These are phyloP conservation scores for Helicoverpa armigera DNA, from an alignment of 1,140 invertebrate genomes.

Conservation along the genomic window DNA sequence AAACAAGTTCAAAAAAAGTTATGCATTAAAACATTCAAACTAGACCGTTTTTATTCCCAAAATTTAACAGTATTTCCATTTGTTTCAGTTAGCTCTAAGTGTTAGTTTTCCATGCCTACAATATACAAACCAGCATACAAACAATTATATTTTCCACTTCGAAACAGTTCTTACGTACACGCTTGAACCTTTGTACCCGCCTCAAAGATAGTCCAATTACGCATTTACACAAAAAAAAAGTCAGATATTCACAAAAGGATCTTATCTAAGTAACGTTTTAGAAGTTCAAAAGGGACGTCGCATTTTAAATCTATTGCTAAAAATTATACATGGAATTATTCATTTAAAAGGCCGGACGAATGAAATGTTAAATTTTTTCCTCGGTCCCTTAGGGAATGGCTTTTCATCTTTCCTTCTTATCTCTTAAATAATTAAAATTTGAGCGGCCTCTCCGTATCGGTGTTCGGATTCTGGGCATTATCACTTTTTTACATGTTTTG, in stretches of 20 bases:
- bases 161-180: background rate
- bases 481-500: slow-evolving; percentile 6
- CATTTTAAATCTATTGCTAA: slow-evolving; percentile 49
- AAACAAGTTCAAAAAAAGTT: no score
- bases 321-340: slow-evolving; percentile 56
- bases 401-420: slow-evolving; percentile 50
- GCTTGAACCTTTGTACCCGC: slow-evolving; percentile 12
- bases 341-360: slow-evolving; percentile 51
- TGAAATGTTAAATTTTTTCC: slow-evolving; percentile 48
- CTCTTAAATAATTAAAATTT: slow-evolving; percentile 52
- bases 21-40: no score
- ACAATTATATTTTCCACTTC: background rate
- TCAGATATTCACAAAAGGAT: slow-evolving; percentile 48
- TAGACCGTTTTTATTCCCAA: no score
- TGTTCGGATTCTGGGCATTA: slow-evolving; percentile 38
- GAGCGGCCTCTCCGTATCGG: slow-evolving; percentile 27
- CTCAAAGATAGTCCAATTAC: slow-evolving; percentile 47
- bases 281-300: slow-evolving; percentile 42
- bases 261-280: slow-evolving; percentile 46
- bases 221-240: slow-evolving; percentile 44
- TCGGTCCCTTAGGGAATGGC: slow-evolving; percentile 39
- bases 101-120: no score
- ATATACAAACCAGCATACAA: no score
- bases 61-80: no score
- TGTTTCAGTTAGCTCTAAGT: no score